Conservation (phyloP, 2,888 invertebrate species). For the Anagyrus pseudococci region DNA sequence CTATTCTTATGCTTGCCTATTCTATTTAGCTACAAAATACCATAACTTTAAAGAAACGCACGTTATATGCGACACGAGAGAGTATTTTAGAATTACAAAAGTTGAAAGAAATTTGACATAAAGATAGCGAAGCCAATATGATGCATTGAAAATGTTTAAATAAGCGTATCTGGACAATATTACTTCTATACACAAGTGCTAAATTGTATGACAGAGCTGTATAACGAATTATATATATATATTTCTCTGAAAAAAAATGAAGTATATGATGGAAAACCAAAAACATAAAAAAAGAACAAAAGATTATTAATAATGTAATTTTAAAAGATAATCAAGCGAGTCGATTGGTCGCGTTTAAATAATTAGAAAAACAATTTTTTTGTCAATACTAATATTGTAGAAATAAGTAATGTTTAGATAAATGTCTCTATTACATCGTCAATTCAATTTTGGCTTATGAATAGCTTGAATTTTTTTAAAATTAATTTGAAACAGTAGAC, state of each 20-base stretch:
- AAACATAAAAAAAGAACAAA: too few species aligned
- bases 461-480: not conserved
- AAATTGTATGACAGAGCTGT: not conserved
- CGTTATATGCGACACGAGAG: not conserved
- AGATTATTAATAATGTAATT: too few species aligned
- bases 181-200: not conserved
- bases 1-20: not conserved
- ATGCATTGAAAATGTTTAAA: not conserved
- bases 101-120: not conserved
- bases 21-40: not conserved
- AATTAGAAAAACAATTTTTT: too few species aligned
- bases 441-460: too few species aligned
- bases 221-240: not conserved
- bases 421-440: too few species aligned
- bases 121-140: not conserved
- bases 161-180: constrained; percentile 1
- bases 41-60: not conserved
- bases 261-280: not conserved
- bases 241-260: not conserved
- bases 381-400: too few species aligned
- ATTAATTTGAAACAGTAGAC: not conserved
- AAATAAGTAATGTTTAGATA: too few species aligned
- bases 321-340: not conserved
- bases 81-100: not conserved
- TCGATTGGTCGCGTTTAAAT: constrained; percentile 8